Evolutionary conservation across 30 jellyfish, hydroid and myxozoan species (phyloP), one percentile per base, ranked within the genome.

Genomic region (Aurelia coerulea): DNA sequence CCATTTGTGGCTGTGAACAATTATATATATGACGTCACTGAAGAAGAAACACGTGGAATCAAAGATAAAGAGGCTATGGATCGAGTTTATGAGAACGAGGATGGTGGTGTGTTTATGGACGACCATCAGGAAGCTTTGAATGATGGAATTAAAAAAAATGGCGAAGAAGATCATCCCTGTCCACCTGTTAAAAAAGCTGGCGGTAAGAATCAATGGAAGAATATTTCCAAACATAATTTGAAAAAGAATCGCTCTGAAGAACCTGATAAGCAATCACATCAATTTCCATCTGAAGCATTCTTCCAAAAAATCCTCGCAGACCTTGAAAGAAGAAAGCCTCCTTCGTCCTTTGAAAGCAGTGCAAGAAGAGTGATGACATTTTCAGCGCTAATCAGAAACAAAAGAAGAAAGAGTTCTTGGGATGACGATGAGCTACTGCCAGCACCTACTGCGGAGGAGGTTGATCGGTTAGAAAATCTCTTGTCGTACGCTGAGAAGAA

Each of bases 391-490:
- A 1, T 79, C 68, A 23, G 39, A 46, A 63, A 79, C 31, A 68
- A 65, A 14, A 66, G 72, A 2, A 62, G 79, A 46, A 19, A 63
- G 16, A 65, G 72, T 42, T 23, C 70, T 16, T 18, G 18, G 73
- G 72, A 79, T 10, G 78, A 78, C 39, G 87, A 77, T 32, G 78
- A 62, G 31, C 62, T 23, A 41, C 56, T 51, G 2, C 68, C 54
- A 56, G 50, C 80, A 2, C 89, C 80, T 0, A 79, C 89, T 35
- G 79, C 49, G 10, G 89, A 65, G 33, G 89, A 79, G 73, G 89
- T 65, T 9, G 78, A 79, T 52, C 81, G 34, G 17, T 16, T 79
- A 56, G 89, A 63, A 65, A 59, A 79, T 16, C 54, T 79, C 51
- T 15, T 79, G 3, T 65, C 74, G 6, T 33, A 31, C 74, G 89